Conservation (phyloP, 2,113 vertebrate genomes). For the Oncorhynchus nerka region DNA sequence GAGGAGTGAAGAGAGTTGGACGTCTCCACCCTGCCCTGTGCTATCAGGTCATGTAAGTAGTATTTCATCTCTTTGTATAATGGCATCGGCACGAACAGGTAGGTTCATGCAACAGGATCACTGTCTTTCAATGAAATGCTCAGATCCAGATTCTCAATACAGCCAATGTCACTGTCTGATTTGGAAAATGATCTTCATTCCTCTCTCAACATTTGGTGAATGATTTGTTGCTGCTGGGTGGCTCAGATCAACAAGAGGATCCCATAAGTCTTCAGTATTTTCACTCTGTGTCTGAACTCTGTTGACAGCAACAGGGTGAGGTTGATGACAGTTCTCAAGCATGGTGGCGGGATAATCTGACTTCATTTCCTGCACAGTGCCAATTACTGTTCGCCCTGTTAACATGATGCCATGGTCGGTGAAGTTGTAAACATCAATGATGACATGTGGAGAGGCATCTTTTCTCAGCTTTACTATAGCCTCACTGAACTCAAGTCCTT, state of each 20-base stretch:
- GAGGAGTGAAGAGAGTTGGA: too few species aligned
- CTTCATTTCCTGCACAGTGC: not conserved
- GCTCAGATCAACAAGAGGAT: conserved; percentile 4
- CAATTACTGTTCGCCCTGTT: not conserved
- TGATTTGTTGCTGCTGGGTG: not conserved
- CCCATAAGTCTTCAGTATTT: not conserved
- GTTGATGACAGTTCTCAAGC: not conserved
- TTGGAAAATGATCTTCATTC: conserved; percentile 3
- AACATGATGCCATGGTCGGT: not conserved
- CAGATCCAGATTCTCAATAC: not conserved
- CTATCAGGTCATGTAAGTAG: too few species aligned
- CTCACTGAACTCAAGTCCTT: conserved; percentile 3
- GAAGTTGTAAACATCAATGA: conserved; percentile 6
- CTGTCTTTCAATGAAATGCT: conserved; percentile 5
- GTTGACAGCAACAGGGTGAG: not conserved
- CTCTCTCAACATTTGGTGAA: conserved; percentile 9
- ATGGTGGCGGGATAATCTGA: not conserved
- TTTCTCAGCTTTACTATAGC: not conserved
- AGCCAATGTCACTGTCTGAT: conserved; percentile 14
- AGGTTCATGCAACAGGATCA: conserved; percentile 6
- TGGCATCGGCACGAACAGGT: too few species aligned
- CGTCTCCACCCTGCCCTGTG: too few species aligned
- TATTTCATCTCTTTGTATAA: too few species aligned
- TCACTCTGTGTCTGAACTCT: not conserved
- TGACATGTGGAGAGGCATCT: not conserved